These are phyloP conservation scores for Meleagris gallopavo DNA, from an alignment of 2,113 vertebrate genomes.

Conservation along the genomic window DNA sequence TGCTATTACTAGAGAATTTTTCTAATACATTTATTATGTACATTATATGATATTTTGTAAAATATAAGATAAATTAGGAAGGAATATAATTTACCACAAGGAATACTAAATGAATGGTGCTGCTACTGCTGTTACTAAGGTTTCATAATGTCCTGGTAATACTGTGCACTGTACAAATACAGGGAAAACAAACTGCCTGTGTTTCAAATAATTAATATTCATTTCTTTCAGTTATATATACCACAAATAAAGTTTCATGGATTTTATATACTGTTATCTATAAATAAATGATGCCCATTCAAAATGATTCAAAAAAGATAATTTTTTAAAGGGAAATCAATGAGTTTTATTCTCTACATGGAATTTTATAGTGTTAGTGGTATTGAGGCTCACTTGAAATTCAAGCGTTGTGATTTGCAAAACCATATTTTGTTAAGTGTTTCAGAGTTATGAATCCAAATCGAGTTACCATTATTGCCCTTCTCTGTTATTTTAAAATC, in stretches of 20 bases:
- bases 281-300: neutral
- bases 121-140: neutral
- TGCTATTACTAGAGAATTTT: neutral
- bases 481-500: neutral
- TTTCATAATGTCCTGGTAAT: neutral
- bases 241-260: neutral
- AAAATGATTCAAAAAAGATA: neutral
- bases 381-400: neutral
- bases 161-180: neutral
- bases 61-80: neutral
- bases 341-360: neutral
- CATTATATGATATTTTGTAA: neutral
- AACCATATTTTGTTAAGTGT: neutral
- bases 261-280: neutral
- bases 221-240: neutral
- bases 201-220: neutral
- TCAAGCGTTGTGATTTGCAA: neutral
- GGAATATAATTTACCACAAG: neutral
- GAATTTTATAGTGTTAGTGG: neutral
- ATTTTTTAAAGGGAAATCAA: neutral
- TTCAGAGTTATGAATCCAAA: constrained; percentile 5
- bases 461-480: neutral
- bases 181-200: neutral
- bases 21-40: neutral
- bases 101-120: neutral